These are phyloP conservation scores for Branchellion lobata DNA, from an alignment of 2,888 invertebrate genomes.

Conservation along the genomic window DNA sequence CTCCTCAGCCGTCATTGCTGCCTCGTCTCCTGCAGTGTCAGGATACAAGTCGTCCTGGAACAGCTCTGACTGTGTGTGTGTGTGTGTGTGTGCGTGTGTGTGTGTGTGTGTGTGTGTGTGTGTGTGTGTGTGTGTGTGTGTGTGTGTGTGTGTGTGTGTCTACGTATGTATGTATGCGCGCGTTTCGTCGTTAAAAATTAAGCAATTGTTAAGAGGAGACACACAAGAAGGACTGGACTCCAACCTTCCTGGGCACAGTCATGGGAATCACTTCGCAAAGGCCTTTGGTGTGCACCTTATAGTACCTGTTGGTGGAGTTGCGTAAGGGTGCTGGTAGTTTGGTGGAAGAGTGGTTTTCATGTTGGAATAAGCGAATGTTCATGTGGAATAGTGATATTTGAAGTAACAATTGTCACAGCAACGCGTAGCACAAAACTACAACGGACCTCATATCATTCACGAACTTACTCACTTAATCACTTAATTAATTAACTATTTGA, in stretches of 20 bases:
- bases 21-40: constrained; percentile 80
- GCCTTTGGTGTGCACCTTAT: constrained; percentile 81
- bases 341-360: background rate
- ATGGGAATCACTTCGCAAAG: constrained; percentile 90
- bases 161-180: no score
- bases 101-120: no score
- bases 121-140: no score
- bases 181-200: no score
- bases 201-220: no score
- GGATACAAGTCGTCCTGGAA: constrained; percentile 90
- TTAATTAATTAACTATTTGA: no score
- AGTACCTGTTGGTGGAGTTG: constrained; percentile 69
- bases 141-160: no score
- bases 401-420: no score
- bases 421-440: no score
- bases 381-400: no score
- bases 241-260: constrained; percentile 86
- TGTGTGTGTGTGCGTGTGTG: background rate
- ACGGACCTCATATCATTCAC: no score
- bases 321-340: background rate
- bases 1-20: constrained; percentile 81
- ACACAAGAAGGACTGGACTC: background rate
- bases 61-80: constrained; percentile 67
- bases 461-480: no score
- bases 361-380: background rate